Evolutionary conservation across 1,140 invertebrate genomes (phyloP).

Genomic region (Hyphantria cunea): DNA sequence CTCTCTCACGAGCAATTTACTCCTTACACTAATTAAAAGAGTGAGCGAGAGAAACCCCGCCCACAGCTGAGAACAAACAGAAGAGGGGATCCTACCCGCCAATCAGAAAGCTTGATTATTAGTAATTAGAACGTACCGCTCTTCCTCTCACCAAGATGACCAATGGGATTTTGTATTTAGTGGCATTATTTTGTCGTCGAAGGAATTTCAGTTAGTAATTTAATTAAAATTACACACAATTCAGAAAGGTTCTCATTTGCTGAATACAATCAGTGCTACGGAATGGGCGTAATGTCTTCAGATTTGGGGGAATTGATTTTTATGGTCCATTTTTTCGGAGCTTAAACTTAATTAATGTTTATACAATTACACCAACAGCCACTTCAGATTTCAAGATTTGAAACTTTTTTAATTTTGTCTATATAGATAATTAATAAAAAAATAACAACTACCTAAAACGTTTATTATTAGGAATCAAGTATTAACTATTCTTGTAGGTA

Average conservation of each 20-base stretch:
- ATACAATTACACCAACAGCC: constrained; percentile 14
- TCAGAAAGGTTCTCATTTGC: constrained; percentile 41
- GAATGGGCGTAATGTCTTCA: constrained; percentile 40
- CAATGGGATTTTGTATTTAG: constrained; percentile 75
- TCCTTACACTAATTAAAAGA: constrained; percentile 82
- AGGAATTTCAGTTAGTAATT: constrained; percentile 47
- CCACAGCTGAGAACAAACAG: constrained; percentile 76
- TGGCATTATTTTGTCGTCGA: constrained; percentile 46
- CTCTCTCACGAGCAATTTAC: constrained; percentile 79
- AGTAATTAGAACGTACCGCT: constrained; percentile 77
- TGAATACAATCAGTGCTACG: constrained; percentile 36
- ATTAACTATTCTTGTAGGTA: too few relatives aligned
- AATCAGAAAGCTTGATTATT: constrained; percentile 77
- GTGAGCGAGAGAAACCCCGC: constrained; percentile 74
- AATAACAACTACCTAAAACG: too few relatives aligned
- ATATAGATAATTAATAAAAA: too few relatives aligned
- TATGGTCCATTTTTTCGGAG: constrained; percentile 9
- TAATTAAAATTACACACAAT: constrained; percentile 51
- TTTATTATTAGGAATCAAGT: too few relatives aligned
- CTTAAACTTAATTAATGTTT: constrained; percentile 23
- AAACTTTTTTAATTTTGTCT: background rate
- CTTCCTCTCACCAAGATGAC: constrained; percentile 73
- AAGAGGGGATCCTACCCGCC: constrained; percentile 63
- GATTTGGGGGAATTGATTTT: constrained; percentile 27
- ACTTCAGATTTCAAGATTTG: constrained; percentile 4